A percentile compares a stretch with the other conserved stretches of the same genome.
phyloP scores from a whole-genome alignment of 2,888 invertebrate species.

The Rhamnusium bicolor region DNA sequence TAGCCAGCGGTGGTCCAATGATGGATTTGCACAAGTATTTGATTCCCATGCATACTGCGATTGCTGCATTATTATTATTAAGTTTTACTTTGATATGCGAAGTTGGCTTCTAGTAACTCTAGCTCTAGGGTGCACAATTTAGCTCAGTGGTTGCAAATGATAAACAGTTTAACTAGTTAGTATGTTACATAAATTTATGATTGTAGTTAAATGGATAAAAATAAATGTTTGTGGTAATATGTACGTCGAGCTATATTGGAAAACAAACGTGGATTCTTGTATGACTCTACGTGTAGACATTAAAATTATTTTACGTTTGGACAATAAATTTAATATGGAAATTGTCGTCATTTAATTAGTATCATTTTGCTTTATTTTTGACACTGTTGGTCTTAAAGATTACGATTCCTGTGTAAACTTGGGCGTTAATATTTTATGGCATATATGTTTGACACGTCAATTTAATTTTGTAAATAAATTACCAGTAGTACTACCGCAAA shows the following conservation, averaged over 20 bases:
- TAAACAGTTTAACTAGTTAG: constrained; percentile 38
- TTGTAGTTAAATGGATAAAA: constrained; percentile 17
- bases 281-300: background rate
- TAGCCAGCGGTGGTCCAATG: constrained; percentile 44
- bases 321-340: background rate
- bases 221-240: constrained; percentile 8
- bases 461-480: too few species aligned
- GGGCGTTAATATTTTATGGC: background rate
- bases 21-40: constrained; percentile 40
- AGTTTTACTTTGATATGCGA: constrained; percentile 32
- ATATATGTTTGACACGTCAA: too few species aligned
- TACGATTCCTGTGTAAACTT: background rate
- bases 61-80: constrained; percentile 41
- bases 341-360: background rate
- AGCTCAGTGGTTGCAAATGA: constrained; percentile 41
- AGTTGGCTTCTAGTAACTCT: constrained; percentile 35
- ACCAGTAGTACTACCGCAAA: too few species aligned
- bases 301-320: background rate
- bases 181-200: constrained; percentile 26
- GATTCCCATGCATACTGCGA: constrained; percentile 38
- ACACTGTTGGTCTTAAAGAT: background rate
- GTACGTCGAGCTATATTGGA: constrained; percentile 6
- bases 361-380: background rate
- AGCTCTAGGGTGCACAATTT: constrained; percentile 35
- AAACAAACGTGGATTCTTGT: background rate